A percentile compares a stretch with the other conserved stretches of the same genome.
These are phyloP conservation scores for Andrena bucephala DNA, from an alignment of 2,888 invertebrate genomes.

Conservation along the genomic window DNA sequence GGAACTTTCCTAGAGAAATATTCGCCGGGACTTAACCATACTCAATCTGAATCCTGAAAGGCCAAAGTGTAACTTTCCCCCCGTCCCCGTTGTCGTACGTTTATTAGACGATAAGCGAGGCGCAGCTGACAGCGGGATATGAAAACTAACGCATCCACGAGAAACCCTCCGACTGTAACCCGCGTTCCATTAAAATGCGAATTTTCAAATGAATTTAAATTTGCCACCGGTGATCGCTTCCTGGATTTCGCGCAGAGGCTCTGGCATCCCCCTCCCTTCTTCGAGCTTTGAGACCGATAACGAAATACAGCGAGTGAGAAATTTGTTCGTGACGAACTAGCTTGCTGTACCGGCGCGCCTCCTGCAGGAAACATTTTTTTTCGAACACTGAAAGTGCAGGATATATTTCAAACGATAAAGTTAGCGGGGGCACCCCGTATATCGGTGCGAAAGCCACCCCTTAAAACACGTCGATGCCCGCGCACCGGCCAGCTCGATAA, in stretches of 20 bases:
- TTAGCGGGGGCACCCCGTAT: neutral
- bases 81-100: neutral
- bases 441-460: neutral
- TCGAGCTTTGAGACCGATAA: neutral
- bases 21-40: neutral
- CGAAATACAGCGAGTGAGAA: neutral
- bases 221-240: slow-evolving; percentile 8
- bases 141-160: too few relatives aligned
- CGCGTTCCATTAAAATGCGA: slow-evolving; percentile 19
- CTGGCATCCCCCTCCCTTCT: neutral
- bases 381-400: neutral
- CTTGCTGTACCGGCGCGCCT: too few relatives aligned
- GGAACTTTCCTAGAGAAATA: neutral
- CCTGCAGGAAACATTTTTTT: neutral
- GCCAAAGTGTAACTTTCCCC: neutral
- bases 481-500: neutral
- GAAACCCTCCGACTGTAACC: neutral
- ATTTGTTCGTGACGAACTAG: neutral
- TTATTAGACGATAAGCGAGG: neutral
- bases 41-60: neutral
- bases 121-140: neutral
- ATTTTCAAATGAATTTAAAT: slow-evolving; percentile 42
- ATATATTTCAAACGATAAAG: neutral
- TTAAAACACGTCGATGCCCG: slow-evolving; percentile 12
- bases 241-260: neutral